Evolutionary conservation across 2,113 vertebrate genomes (phyloP).

Genomic region (Lagopus muta): DNA sequence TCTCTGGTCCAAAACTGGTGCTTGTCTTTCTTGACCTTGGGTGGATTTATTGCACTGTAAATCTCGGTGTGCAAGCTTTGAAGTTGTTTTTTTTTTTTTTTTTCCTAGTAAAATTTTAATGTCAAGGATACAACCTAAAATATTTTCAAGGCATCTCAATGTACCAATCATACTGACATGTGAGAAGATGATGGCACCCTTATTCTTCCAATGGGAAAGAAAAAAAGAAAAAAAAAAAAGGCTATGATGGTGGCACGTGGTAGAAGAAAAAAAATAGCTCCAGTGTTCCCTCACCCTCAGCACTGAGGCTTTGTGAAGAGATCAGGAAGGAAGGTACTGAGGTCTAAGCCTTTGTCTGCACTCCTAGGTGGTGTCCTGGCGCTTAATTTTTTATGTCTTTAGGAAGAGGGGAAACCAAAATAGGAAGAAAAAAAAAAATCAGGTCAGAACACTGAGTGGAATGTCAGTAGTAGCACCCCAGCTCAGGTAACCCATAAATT

Average conservation of each 20-base stretch:
- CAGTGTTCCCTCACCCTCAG: neutral
- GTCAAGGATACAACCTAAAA: conserved; percentile 10
- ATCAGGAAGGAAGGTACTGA: neutral
- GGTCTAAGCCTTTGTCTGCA: neutral
- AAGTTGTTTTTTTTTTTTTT: neutral
- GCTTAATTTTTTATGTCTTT: conserved; percentile 4
- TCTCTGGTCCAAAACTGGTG: conserved; percentile 58
- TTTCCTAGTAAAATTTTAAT: conserved; percentile 53
- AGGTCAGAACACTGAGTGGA: neutral
- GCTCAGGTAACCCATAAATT: neutral
- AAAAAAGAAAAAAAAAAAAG: neutral
- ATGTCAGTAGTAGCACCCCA: neutral
- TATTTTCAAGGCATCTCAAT: conserved; percentile 33
- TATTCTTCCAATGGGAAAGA: neutral
- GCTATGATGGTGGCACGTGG: neutral
- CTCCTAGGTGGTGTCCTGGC: neutral
- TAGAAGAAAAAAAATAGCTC: neutral
- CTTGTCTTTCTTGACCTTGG: conserved; percentile 71
- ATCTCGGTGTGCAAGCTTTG: conserved; percentile 45
- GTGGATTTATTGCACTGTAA: conserved; percentile 62
- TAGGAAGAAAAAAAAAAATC: neutral
- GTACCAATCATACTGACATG: neutral
- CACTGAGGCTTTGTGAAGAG: neutral
- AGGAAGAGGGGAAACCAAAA: neutral
- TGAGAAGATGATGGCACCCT: neutral